phyloP scores from a whole-genome alignment of 2,113 vertebrate genomes.

The Neogale vison region DNA sequence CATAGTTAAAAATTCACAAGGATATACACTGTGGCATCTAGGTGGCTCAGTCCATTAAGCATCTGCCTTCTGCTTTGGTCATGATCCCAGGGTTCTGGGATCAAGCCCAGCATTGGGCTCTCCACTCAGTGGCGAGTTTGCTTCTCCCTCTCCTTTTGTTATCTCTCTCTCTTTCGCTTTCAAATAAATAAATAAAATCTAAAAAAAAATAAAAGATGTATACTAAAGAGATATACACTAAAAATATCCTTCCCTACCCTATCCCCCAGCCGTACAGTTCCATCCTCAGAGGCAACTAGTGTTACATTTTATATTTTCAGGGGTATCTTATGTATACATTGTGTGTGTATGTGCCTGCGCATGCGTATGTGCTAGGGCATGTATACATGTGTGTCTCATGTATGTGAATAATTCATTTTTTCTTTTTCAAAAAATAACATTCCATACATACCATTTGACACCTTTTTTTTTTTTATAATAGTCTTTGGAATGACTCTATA shows the following conservation, averaged over 20 bases:
- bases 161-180: too few species aligned
- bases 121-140: too few species aligned
- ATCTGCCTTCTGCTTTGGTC: too few species aligned
- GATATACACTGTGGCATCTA: background rate
- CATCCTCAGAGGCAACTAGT: background rate
- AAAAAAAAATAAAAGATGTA: background rate
- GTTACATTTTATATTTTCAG: background rate
- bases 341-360: background rate
- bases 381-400: background rate
- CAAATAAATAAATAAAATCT: background rate
- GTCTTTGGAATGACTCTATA: constrained; percentile 12
- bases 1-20: background rate
- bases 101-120: too few species aligned
- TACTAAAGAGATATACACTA: background rate
- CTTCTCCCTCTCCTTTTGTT: too few species aligned
- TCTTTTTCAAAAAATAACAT: background rate
- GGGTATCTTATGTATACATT: background rate
- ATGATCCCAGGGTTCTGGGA: too few species aligned
- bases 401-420: background rate
- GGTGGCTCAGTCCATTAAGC: too few species aligned
- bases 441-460: background rate
- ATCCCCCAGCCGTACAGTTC: background rate
- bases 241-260: background rate
- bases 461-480: background rate
- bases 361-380: background rate